Evolutionary conservation across 2,888 invertebrate genomes (phyloP).

Genomic region (Drosophila anomelani): DNA sequence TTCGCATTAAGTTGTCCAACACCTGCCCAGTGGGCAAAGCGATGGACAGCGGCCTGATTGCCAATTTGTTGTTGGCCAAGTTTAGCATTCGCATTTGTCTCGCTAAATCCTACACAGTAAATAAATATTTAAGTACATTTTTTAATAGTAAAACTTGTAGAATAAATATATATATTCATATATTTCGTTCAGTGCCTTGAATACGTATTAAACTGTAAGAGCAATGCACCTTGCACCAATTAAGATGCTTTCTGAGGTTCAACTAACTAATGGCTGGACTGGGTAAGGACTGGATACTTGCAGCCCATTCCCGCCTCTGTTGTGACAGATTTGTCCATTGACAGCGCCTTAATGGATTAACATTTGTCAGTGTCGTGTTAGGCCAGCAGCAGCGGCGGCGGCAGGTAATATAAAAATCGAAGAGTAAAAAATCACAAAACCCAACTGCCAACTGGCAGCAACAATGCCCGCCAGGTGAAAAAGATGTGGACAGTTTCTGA

Average conservation of each 20-base stretch:
- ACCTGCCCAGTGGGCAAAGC: conserved; percentile 54
- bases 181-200: neutral
- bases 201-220: conserved; percentile 1
- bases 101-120: conserved; percentile 59
- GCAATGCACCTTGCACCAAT: conserved; percentile 68
- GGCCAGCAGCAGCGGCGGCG: conserved; percentile 34
- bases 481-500: conserved; percentile 29
- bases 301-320: conserved; percentile 31
- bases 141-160: neutral
- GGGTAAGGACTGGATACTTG: neutral
- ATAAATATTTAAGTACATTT: neutral
- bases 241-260: conserved; percentile 52
- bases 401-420: conserved; percentile 2
- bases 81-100: conserved; percentile 70
- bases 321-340: conserved; percentile 83
- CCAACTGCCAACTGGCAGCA: conserved; percentile 17
- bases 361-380: conserved; percentile 83
- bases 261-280: conserved; percentile 22
- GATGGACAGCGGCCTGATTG: conserved; percentile 73
- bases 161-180: too few relatives aligned
- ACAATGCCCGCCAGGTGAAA: conserved; percentile 62
- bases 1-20: conserved; percentile 51
- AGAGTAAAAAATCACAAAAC: conserved; percentile 3
- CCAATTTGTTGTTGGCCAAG: conserved; percentile 72
- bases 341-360: conserved; percentile 83